Base-by-base conservation (phyloP, 2,888 invertebrate species). In the Podotricha telesiphe region DNA sequence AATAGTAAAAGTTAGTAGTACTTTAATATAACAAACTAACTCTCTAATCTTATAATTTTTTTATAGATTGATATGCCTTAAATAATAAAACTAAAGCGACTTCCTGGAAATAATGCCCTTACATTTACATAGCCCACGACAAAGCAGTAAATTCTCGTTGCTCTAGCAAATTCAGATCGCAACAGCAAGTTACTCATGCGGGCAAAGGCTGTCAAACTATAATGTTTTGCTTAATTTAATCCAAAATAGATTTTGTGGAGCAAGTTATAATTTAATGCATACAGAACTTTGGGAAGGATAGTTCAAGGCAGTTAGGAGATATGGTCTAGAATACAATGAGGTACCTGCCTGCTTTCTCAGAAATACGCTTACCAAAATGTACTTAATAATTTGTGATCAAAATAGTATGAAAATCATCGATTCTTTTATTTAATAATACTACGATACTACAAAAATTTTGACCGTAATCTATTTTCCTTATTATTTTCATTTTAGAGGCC, bases 221-320 rank as follows among this genome's bases (percentile, higher is more conserved):
- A 55, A 67, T 47, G 53, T 67, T 67, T 67, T 62, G 53, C 61
- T 62, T 67, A 67, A 67, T 67, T 67, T 67, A 67, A 67, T 67
- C 67, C 53, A 55, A 62, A 67, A 67, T 67, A 67, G 67, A 67
- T 67, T 67, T 62, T 37, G 37, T 34, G 19, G 69, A 61, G 55
- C 48, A 62, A 69, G 65, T 69, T 69, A 51, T 69, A 69, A 69
- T 69, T 69, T 65, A 55, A 65, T 69, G 65, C 69, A 69, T 69
- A 66, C 61, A 61, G 62, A 40, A 67, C 48, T 48, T 50, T 62
- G 19, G 47, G 59, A 17, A 37, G 34, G 48, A 37, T 62, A 62
- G 50, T 50, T 62, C 34, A 62, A 62, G 62, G 34, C 37, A 50
- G 62, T 59, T 45, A 20, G n/a, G 15, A 58, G 48, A 48, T 62